Conservation (phyloP, 2,888 invertebrate genomes). For the Gastracanthus pulcherrimus region DNA sequence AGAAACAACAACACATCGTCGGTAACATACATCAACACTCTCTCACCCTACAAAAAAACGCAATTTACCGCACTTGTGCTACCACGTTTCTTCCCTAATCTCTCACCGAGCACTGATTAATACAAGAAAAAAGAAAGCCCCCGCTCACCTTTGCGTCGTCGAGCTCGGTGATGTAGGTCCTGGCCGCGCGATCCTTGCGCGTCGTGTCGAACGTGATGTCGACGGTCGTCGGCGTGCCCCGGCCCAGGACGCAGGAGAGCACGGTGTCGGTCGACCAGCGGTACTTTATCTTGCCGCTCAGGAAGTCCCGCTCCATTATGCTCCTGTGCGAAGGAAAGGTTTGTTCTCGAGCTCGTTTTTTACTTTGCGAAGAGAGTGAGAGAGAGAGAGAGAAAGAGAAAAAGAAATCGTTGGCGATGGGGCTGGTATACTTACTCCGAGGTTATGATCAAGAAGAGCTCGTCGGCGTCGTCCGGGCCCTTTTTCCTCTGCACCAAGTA, state of each 20-base stretch:
- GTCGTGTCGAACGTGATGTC: constrained; percentile 82
- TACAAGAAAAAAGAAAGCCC: no score
- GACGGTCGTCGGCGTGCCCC: constrained; percentile 77
- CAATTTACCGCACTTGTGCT: no score
- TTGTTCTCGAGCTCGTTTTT: neutral
- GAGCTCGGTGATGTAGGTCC: constrained; percentile 80
- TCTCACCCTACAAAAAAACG: no score
- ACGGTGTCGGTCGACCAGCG: constrained; percentile 74
- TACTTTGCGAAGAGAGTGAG: no score
- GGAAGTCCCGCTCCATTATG: constrained; percentile 79
- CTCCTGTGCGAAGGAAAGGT: constrained; percentile 68
- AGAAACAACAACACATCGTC: no score
- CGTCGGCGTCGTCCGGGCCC: constrained; percentile 71
- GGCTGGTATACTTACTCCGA: constrained; percentile 67
- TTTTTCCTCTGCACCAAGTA: constrained; percentile 76
- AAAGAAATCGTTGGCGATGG: no score
- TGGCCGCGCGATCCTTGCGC: constrained; percentile 80
- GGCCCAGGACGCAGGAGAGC: constrained; percentile 73
- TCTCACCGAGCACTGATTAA: no score
- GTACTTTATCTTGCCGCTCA: constrained; percentile 74
- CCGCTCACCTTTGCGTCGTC: constrained; percentile 80
- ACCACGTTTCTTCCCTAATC: no score
- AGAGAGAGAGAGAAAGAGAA: no score
- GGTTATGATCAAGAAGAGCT: constrained; percentile 78
- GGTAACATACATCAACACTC: no score